Evolutionary conservation across 2,888 invertebrate genomes (phyloP), one percentile per base, ranked within the genome.

Genomic region (Vandiemenella viatica): DNA sequence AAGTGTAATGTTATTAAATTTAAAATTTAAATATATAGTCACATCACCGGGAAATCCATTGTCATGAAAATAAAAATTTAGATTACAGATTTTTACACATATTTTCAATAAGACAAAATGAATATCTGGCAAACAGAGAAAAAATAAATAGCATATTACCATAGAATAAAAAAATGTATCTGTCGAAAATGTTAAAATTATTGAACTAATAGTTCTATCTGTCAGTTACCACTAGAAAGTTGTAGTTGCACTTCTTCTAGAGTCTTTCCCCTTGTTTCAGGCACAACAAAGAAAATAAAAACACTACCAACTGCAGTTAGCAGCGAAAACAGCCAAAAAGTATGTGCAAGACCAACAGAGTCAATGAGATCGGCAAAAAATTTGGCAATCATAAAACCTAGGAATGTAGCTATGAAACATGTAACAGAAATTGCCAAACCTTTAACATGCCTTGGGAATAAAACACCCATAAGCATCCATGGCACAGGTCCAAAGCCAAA

Each of bases 401-500:
- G 69, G 15, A 83, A 64, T 88, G 89, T 89, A 63, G 88, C 90
- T 45, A 83, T 74, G 1, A 87, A 76, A 19, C 86, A 84, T 1
- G 86, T 84, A 20, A 85, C 76, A 1, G 87, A 83, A 17, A 80
- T 76, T 19, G 83, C 83, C 46, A 83, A 71, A 3, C 79, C 81
- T 62, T 86, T 86, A 50, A 88, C 82, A 58, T 86, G 80, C 1
- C 81, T 72, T 43, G 85, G 75, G 63, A 91, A 83, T 8, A 91
- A 69, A 64, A 91, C 91, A 3, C 88, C 77, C 64, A 82, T 72
- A 72, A 86, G 83, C 72, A 89, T 75, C 86, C 86, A 87, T 0
- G 90, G 90, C 42, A 91, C 84, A 0, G 91, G 91, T 0, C 90
- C 91, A 58, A 80, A 83, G 43, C 90, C 90, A 37, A 89, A 61